Base-by-base conservation (phyloP, 2,113 vertebrate genomes). In the Pycnonotus jocosus region DNA sequence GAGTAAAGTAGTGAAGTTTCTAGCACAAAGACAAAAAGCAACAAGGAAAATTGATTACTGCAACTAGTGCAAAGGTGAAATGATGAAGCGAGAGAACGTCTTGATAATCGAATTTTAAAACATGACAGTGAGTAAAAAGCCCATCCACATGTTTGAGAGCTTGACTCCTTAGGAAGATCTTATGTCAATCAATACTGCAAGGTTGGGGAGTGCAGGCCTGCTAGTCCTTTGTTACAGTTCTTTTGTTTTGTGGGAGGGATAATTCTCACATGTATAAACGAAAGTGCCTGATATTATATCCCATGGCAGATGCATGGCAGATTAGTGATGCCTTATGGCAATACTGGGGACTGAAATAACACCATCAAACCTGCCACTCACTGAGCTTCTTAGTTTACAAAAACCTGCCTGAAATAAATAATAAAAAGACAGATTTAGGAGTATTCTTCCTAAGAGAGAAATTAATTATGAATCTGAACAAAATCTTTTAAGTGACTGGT, bases 11-110 rank as follows among this genome's bases (percentile, higher is more conserved):
- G 64, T 69, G 60, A 78, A 38, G 30, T 68, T 92, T 84, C 51
- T 86, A 58, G 22, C 48, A 56, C 20, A 44, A 64, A 91, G 81
- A 56, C 19, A 86, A 81, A 91, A 94, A 81, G 35, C 35, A 88
- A 45, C 38, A 66, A 68, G 42, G 44, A 93, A 90, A 86, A 81
- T 47, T 78, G 37, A 70, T 81, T 91, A 51, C 47, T 74, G 16
- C 28, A 74, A n/a, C 64, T 71, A 62, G 27, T 42, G 15, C 65
- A 51, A 81, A 88, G 35, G 48, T 66, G 40, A 93, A 84, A 79
- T 71, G 35, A 40, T 0, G 4, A 48, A 56, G 45, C 68, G 62
- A 64, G 27, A 74, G 35, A 37, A 42, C 47, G 48, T 87, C 25
- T 65, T 72, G 50, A 42, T 86, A 86, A 68, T 2, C 25, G 9